Percentiles rank a stretch among this genome's conserved stretches.
These are phyloP conservation scores for Scaptomyza caliginosa DNA, from an alignment of 2,888 invertebrate genomes.

Conservation along the genomic window DNA sequence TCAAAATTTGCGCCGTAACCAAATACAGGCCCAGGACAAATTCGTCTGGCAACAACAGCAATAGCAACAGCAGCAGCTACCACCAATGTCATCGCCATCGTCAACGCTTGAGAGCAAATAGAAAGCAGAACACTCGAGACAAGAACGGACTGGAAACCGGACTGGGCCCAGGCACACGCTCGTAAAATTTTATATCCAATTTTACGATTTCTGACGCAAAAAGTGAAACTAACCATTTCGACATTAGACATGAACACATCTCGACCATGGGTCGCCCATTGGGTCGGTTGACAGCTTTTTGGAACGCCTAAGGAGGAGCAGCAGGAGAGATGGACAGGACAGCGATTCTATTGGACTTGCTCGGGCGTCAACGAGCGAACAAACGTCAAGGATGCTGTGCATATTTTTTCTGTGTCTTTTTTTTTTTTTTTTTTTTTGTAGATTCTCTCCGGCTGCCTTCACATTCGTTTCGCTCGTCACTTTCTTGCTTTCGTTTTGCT, in stretches of 20 bases:
- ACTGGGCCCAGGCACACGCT: slow-evolving; percentile 62
- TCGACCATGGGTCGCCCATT: slow-evolving; percentile 41
- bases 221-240: slow-evolving; percentile 79
- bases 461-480: slow-evolving; percentile 31
- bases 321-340: slow-evolving; percentile 1
- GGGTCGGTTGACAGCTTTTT: slow-evolving; percentile 27
- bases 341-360: slow-evolving; percentile 39
- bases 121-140: slow-evolving; percentile 64
- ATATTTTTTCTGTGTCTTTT: slow-evolving; percentile 55
- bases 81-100: slow-evolving; percentile 47
- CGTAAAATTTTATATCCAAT: slow-evolving; percentile 80
- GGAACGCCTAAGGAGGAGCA: not conserved
- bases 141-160: slow-evolving; percentile 3
- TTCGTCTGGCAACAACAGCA: slow-evolving; percentile 33
- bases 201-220: slow-evolving; percentile 80
- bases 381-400: slow-evolving; percentile 78
- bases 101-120: slow-evolving; percentile 56
- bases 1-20: slow-evolving; percentile 76
- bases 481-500: slow-evolving; percentile 6
- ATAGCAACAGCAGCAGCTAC: slow-evolving; percentile 45
- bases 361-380: slow-evolving; percentile 77
- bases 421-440: not conserved
- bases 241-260: slow-evolving; percentile 80
- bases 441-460: not conserved
- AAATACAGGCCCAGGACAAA: slow-evolving; percentile 73